phyloP scores from a whole-genome alignment of 1,140 invertebrate species.

The Carcinoscorpius rotundicauda region DNA sequence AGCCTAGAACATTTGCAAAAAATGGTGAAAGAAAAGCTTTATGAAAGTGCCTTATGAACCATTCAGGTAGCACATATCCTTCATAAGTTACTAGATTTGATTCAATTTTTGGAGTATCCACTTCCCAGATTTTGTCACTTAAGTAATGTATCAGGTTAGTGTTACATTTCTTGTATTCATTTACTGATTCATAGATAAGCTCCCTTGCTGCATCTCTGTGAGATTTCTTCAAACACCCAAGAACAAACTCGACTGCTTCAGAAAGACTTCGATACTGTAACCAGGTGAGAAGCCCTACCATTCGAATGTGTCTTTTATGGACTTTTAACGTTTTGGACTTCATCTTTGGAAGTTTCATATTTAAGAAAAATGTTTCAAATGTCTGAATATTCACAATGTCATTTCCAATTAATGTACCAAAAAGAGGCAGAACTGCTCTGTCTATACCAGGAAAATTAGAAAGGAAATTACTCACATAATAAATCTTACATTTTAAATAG shows the following conservation, averaged over 20 bases:
- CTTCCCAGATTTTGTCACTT: neutral
- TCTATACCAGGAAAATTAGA: conserved; percentile 49
- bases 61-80: conserved; percentile 37
- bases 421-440: conserved; percentile 52
- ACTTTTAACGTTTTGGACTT: conserved; percentile 31
- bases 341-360: conserved; percentile 48
- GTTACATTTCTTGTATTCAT: conserved; percentile 22
- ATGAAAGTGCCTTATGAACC: conserved; percentile 49
- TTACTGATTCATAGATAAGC: conserved; percentile 24
- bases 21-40: conserved; percentile 43
- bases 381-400: conserved; percentile 58
- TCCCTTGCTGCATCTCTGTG: conserved; percentile 21
- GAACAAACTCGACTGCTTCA: conserved; percentile 41
- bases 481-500: conserved; percentile 52
- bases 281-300: conserved; percentile 58
- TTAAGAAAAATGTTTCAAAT: conserved; percentile 54
- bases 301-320: conserved; percentile 42
- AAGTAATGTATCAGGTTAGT: neutral
- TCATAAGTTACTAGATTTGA: conserved; percentile 22
- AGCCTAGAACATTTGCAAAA: conserved; percentile 51
- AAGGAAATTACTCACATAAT: conserved; percentile 52
- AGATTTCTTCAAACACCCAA: conserved; percentile 24
- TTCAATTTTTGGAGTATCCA: neutral
- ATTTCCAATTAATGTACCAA: conserved; percentile 71
- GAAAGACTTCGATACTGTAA: conserved; percentile 51